Conservation (phyloP, 2,797 vertebrate species). For the Thripadectes ignobilis region DNA sequence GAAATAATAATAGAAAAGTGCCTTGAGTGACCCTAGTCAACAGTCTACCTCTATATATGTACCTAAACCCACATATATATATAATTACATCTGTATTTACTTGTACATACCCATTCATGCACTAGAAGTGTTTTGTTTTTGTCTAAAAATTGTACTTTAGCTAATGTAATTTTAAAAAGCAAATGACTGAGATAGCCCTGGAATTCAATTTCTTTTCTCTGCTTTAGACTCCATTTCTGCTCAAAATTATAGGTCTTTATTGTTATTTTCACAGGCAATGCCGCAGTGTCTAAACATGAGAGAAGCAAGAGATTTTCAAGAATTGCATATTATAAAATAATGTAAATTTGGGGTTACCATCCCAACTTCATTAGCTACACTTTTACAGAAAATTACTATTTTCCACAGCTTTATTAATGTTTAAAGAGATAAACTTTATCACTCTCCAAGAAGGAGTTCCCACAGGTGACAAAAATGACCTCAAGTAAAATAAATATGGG, state of each 20-base stretch:
- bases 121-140: not conserved
- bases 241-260: not conserved
- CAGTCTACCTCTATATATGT: not conserved
- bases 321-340: not conserved
- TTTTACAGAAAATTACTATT: not conserved
- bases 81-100: not conserved
- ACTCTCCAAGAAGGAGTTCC: not conserved
- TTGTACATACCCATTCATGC: accelerated
- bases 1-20: not conserved
- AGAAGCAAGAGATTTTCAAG: not conserved
- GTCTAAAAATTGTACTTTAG: not conserved
- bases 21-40: not conserved
- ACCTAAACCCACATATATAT: too few species aligned
- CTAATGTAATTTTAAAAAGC: not conserved
- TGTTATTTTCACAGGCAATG: not conserved
- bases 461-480: not conserved
- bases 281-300: not conserved
- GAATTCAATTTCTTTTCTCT: not conserved
- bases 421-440: not conserved
- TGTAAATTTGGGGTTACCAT: not conserved
- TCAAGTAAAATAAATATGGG: not conserved
- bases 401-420: not conserved
- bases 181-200: not conserved
- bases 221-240: not conserved
- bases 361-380: not conserved